A percentile compares a stretch with the other conserved stretches of the same genome.
Conservation (phyloP, 1,140 invertebrate species). For the Carcinoscorpius rotundicauda region DNA sequence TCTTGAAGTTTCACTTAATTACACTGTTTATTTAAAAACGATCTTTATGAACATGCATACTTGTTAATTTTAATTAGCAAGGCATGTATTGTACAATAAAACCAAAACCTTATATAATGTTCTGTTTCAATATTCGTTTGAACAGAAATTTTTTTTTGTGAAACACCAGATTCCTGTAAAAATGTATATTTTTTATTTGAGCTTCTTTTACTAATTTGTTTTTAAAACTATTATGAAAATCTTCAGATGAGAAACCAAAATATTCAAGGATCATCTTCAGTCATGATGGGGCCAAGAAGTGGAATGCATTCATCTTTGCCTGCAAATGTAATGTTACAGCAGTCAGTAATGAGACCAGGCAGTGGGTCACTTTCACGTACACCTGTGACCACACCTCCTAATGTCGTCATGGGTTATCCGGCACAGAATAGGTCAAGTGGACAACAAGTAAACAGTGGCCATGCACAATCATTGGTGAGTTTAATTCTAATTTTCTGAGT, state of each 20-base stretch:
- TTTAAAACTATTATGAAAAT: constrained; percentile 1
- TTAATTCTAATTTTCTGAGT: neutral
- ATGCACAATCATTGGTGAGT: neutral
- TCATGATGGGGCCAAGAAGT: constrained; percentile 9
- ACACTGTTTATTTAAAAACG: too few relatives aligned
- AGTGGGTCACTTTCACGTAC: constrained; percentile 19
- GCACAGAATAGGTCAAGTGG: constrained; percentile 7
- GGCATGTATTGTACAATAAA: too few relatives aligned
- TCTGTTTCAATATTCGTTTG: constrained; percentile 10
- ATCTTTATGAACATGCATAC: too few relatives aligned
- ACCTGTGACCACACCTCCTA: constrained; percentile 30
- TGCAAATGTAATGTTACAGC: constrained; percentile 16
- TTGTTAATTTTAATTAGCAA: too few relatives aligned
- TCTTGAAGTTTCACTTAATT: too few relatives aligned
- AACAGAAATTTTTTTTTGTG: constrained; percentile 11
- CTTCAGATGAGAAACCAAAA: constrained; percentile 14
- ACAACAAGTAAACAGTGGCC: too few relatives aligned
- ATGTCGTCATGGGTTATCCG: constrained; percentile 31
- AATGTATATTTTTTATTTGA: neutral
- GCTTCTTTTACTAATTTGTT: neutral
- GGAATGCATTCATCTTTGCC: constrained; percentile 10
- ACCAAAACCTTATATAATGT: constrained; percentile 9
- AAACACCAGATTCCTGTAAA: neutral
- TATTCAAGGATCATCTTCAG: constrained; percentile 10
- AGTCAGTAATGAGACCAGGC: constrained; percentile 14